Evolutionary conservation across 2,113 vertebrate genomes (phyloP), one percentile per base, ranked within the genome.

Genomic region (Tetraodon nigroviridis): DNA sequence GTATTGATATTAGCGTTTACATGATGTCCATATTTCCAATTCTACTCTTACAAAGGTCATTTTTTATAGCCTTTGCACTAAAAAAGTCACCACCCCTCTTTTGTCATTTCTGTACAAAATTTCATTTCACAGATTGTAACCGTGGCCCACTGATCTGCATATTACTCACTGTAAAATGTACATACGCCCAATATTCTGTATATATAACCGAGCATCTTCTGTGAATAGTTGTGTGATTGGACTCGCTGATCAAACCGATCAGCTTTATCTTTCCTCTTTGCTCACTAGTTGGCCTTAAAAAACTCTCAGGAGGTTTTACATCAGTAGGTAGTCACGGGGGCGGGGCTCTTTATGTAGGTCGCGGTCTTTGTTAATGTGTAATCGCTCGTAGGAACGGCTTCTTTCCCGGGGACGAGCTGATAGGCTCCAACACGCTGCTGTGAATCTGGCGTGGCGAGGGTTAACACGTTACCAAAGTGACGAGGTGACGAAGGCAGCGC

Each of bases 211-310:
- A 40, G 58, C 67, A 50, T 63, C 51, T 44, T 57, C 27, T 80
- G 51, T 57, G 44, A 42, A 41, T 64, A 60, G 24, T 52, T 56
- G 71, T 55, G 79, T 72, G 62, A 67, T 58, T 55, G 48, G 37
- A 69, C 63, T 48, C 59, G n/a, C 61, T 64, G 61, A 54, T 62
- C 64, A 44, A 37, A 42, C 37, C 10, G 61, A 75, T 65, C 58
- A 37, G 52, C 21, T 51, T 53, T 57, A 24, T 6, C 20, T 44
- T 51, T 55, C 64, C 83, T 88, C 86, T 41, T 55, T 55, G 67
- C 83, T 88, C 87, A 86, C 87, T 82, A 67, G 83, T 61, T 75
- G 87, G 88, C 89, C 89, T 90, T 90, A 89, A 87, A 76, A 80
- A 80, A 73, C 77, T 76, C 87, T 89, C 86, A 86, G 86, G 87